Evolutionary conservation across 2,113 vertebrate species (phyloP), one percentile per base, ranked within the genome.

Genomic region (Phodopus roborovskii): DNA sequence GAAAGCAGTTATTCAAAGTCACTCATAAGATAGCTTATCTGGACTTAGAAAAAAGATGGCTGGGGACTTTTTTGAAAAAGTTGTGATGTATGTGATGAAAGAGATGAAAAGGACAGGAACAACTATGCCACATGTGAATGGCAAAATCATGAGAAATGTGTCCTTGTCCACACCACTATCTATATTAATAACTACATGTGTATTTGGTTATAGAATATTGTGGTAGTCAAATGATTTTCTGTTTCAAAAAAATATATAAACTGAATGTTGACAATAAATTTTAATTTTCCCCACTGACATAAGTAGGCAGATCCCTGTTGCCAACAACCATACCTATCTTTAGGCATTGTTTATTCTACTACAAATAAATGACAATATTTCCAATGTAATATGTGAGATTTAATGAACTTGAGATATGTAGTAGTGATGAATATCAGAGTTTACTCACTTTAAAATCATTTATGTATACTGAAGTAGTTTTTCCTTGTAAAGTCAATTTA

Each of bases 351-450:
- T 84, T 71, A 53, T 84, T 73, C 26, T 50, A 91, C 12, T 88
- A 74, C 64, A 90, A 86, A 91, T 22, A 60, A 45, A 87, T 28
- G 36, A 0, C 7, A 91, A 1, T 45, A 16, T 83, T 95, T 85
- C 79, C 50, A 87, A 74, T 79, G 60, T 87, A 74, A 85, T 82
- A 83, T 50, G 68, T 85, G 10, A 66, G 88, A 84, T 91, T 96
- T 64, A 73, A 89, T 85, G 11, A 84, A 92, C 94, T 82, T 92
- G 74, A 90, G 71, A 95, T 93, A 95, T 42, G 1, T 39, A 91
- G 33, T 78, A 5, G 2, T 58, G 3, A 39, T 93, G 28, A 6
- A 48, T 90, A 77, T 33, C n/a, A 89, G 26, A 3, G 20, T 7
- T 75, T 4, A 17, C 53, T 64, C 79, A 11, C 7, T 92, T 92